A percentile compares a stretch with the other conserved stretches of the same genome.
phyloP scores from a whole-genome alignment of 2,113 vertebrate genomes.

The Toxotes chatareus region DNA sequence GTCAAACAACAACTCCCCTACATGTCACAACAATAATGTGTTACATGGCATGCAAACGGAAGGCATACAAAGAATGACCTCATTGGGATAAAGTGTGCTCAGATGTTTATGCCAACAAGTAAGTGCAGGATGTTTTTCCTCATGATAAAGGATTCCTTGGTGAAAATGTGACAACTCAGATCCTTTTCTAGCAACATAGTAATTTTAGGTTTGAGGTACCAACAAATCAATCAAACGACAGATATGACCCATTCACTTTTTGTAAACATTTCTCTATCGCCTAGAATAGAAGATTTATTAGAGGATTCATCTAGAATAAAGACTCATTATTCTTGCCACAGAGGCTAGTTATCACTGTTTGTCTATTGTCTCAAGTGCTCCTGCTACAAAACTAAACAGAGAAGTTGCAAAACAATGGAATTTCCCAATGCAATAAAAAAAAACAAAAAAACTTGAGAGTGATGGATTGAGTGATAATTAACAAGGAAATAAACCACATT shows the following conservation, averaged over 20 bases:
- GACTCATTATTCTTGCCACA: not conserved
- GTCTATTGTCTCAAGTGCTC: not conserved
- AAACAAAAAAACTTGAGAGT: no score
- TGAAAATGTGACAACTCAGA: not conserved
- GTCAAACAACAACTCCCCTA: no score
- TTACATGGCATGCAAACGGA: no score
- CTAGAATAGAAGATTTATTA: not conserved
- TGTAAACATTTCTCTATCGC: not conserved
- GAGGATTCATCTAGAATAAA: not conserved
- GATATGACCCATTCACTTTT: not conserved
- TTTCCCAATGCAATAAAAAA: not conserved
- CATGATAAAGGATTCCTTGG: not conserved
- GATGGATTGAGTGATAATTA: no score
- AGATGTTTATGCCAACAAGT: conserved; percentile 10
- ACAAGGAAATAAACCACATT: not conserved
- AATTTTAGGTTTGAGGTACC: not conserved
- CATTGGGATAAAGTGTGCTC: not conserved
- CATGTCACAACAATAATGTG: no score
- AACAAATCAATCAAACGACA: not conserved
- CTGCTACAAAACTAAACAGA: not conserved
- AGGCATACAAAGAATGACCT: not conserved
- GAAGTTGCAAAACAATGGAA: not conserved
- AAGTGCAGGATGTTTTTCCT: not conserved
- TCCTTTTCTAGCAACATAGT: not conserved
- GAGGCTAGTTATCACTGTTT: not conserved